Evolutionary conservation across 2,888 invertebrate genomes (phyloP), one percentile per base, ranked within the genome.

Genomic region (Melanotus villosus): DNA sequence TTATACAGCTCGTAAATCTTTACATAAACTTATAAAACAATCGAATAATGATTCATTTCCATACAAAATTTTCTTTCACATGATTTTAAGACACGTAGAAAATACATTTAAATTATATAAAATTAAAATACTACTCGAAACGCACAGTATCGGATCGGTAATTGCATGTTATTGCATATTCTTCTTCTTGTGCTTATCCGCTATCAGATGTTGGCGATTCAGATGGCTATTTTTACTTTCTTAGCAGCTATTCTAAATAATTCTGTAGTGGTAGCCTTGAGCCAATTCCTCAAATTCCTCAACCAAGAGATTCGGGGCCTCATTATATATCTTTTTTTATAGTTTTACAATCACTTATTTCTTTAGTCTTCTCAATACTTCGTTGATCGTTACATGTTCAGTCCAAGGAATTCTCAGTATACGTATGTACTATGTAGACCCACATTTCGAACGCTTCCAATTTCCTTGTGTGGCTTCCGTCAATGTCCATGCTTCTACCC

Each of bases 141-240:
- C n/a, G n/a, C n/a, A n/a, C n/a, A n/a, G n/a, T n/a, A n/a, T n/a
- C n/a, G n/a, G n/a, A n/a, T n/a, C n/a, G n/a, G n/a, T n/a, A n/a
- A n/a, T n/a, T 26, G 26, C n/a, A 12, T 36, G 14, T 36, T 36
- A 10, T 19, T 19, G 16, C 1, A 12, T 5, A 32, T 1, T 16
- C 52, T 32, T 54, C 18, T 54, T 30, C 32, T 54, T 30, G 16
- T 54, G 30, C 32, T 14, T 26, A 30, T 54, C 16, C 52, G 14
- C 18, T 54, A 38, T 38, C 14, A 12, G 36, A 38, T 38, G 12
- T 26, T 50, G 50, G 50, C 14, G 7, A 26, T 50, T n/a, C 50
- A 50, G 12, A 26, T 50, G 26, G 21, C 26, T 50, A 50, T 50
- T 26, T 50, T 26, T 1, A 50, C 50, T 50, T 50, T 50, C 26